Percentiles rank a stretch among this genome's conserved stretches.
These are phyloP conservation scores for Papilio dardanus DNA, from an alignment of 1,140 invertebrate species.

Conservation along the genomic window DNA sequence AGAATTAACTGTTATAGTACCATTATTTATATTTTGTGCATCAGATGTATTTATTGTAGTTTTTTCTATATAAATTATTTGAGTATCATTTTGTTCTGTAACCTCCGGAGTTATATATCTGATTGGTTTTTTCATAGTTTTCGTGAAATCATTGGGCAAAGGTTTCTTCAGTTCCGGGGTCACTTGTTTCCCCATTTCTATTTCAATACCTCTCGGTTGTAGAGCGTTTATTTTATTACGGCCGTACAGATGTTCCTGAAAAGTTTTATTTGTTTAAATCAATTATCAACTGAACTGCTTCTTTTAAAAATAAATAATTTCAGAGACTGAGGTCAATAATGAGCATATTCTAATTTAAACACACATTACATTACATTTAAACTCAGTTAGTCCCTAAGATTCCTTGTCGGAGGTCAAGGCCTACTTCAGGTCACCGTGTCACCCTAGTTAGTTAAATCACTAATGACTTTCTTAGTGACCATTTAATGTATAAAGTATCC, in stretches of 20 bases:
- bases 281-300: not conserved
- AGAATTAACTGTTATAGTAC: not conserved
- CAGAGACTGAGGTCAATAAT: no score
- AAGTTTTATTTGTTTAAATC: slow-evolving; percentile 27
- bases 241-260: slow-evolving; percentile 46
- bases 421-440: no score
- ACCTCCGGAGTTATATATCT: not conserved
- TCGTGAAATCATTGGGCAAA: slow-evolving; percentile 58
- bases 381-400: no score
- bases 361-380: no score
- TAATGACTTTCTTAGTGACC: no score
- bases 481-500: slow-evolving; percentile 9
- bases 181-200: slow-evolving; percentile 41
- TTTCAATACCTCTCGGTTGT: slow-evolving; percentile 48
- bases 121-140: not conserved
- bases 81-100: not conserved
- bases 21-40: not conserved
- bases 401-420: no score
- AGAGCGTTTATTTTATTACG: slow-evolving; percentile 33
- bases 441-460: no score
- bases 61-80: slow-evolving; percentile 11
- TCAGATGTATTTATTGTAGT: not conserved
- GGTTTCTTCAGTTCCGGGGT: slow-evolving; percentile 44
- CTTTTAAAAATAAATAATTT: no score
- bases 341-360: no score